A percentile compares a stretch with the other conserved stretches of the same genome.
Evolutionary conservation across 2,888 invertebrate species (phyloP).

Genomic region (Heteromyza rotundicornis): DNA sequence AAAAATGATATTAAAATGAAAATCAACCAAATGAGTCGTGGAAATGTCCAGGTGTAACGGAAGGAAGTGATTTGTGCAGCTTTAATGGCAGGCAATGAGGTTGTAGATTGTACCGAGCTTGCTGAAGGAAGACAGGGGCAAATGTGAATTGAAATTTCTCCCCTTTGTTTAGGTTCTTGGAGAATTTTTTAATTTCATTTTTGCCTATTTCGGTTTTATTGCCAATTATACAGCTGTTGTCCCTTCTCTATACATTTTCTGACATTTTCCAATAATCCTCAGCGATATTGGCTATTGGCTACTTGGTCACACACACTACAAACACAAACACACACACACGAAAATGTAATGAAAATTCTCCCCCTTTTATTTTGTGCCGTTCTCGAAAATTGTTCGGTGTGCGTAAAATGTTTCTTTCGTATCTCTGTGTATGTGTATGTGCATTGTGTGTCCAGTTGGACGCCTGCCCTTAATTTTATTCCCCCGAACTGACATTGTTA

Average conservation of each 20-base stretch:
- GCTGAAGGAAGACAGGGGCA: too few relatives aligned
- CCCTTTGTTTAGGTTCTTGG: neutral
- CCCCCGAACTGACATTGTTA: constrained; percentile 28
- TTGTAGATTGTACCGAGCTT: neutral
- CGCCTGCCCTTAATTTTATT: constrained; percentile 21
- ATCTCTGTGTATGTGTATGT: neutral
- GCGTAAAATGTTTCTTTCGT: constrained; percentile 13
- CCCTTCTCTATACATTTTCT: neutral
- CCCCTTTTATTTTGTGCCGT: neutral
- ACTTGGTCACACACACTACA: neutral
- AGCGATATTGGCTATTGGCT: neutral
- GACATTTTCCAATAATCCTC: neutral
- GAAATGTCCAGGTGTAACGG: neutral
- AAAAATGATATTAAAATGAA: constrained; percentile 21
- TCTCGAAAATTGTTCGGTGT: constrained; percentile 12
- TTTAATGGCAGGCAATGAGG: constrained; percentile 19
- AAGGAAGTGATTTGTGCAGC: constrained; percentile 20
- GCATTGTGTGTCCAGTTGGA: neutral
- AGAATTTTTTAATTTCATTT: neutral
- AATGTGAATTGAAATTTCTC: neutral
- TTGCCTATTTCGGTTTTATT: neutral
- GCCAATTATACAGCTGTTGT: neutral
- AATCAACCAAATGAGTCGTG: constrained; percentile 12
- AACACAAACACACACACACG: neutral
- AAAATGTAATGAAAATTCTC: constrained; percentile 9